Base-by-base conservation (phyloP, 1,140 invertebrate genomes). In the Nymphalis io region DNA sequence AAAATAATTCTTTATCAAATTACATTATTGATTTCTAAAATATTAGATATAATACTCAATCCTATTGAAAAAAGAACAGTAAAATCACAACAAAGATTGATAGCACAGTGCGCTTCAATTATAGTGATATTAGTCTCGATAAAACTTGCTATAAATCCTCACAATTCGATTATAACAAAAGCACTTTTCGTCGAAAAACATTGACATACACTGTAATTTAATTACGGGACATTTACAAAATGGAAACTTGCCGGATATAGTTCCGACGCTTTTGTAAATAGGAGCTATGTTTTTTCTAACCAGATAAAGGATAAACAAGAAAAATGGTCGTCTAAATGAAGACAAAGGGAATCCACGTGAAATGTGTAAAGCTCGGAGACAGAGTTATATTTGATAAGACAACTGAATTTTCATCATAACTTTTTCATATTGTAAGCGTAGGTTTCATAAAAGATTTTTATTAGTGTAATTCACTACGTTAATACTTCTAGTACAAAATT, bases 171-270 rank as follows among this genome's bases (percentile, higher is more conserved):
- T 69, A 55, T 62, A 61, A 70, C 42, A 62, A 69, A 64, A 72
- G 55, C 61, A 68, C 51, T 59, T 68, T 63, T 60, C 53, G 55
- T 68, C 57, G 68, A 55, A 69, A 65, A 53, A 69, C 69, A 58
- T 60, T 44, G 61, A 20, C 62, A 68, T 53, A 39, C 51, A 27
- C 6, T 21, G 67, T 81, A 79, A 82, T 79, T 74, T 78, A 58
- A 80, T 84, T 79, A 84, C 59, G 33, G 66, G 60, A 75, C 79
- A 81, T 80, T 84, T 76, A 72, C 71, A 70, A 82, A 85, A 85
- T 83, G 80, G 78, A 73, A 77, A 70, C 53, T 67, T 70, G 64
- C 57, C 46, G 46, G 46, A 16, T n/a, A 67, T 67, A 33, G 55
- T 62, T 69, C 40, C 68, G 68, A 39, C 68, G 59, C 62, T 67